Evolutionary conservation across 2,888 invertebrate species (phyloP), one percentile per base, ranked within the genome.

Genomic region (Synanthedon tipuliformis): DNA sequence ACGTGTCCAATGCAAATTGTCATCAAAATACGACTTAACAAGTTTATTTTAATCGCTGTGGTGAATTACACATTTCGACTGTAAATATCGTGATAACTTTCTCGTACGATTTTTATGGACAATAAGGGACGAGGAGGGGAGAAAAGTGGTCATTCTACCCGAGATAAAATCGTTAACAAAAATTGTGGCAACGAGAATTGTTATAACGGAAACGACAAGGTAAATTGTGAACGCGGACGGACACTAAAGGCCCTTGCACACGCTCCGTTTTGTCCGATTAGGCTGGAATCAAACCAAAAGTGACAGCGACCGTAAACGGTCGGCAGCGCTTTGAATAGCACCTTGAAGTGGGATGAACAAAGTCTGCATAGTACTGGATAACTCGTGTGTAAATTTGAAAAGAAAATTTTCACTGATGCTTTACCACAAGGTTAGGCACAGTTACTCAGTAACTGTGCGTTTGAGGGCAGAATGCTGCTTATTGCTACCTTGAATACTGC

Each of bases 1-100:
- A 78, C 78, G 80, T 78, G 80, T 71, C 71, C 67, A 69, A 66
- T 72, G 64, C 68, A 65, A 71, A 75, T 71, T 68, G 63, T 65
- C 66, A 61, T 62, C 58, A 60, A 66, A 62, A 68, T 65, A 66
- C 49, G 49, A 23, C 12, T 49, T 49, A 70, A 71, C 65, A 58
- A 55, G 54, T 57, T 66, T 70, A 54, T 52, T 57, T 66, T 70
- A 70, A 73, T 71, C 69, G 62, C 60, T 55, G 34, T 63, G 62
- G 65, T 61, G 61, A 62, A 61, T 54, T 56, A 57, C 55, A 57
- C 64, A 62, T 63, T 62, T 56, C 50, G 50, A 50, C 52, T 55
- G 53, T 53, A 62, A 69, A 65, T 62, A 59, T 57, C 54, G 60
- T 58, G 64, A 66, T 67, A 69, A 65, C 60, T 77, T 76, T 69